A percentile compares a stretch with the other conserved stretches of the same genome.
phyloP scores from a whole-genome alignment of 2,797 vertebrate species.

The Chiloscyllium punctatum region DNA sequence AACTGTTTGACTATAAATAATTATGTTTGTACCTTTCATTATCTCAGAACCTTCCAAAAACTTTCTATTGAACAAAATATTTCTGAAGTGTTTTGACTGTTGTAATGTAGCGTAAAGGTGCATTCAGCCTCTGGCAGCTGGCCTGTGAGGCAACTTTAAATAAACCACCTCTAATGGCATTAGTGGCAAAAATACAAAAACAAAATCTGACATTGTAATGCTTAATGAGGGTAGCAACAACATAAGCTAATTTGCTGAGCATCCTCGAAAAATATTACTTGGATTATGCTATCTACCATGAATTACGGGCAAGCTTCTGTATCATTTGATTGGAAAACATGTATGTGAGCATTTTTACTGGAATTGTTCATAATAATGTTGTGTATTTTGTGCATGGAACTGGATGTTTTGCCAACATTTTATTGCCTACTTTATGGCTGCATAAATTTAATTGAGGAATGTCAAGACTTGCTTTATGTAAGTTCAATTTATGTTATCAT shows the following conservation, averaged over 20 bases:
- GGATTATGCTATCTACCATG: background rate
- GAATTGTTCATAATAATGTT: background rate
- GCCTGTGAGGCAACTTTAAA: background rate
- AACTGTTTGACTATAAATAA: background rate
- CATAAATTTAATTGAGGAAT: conserved; percentile 6
- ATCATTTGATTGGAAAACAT: background rate
- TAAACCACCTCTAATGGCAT: background rate
- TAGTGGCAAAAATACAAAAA: background rate
- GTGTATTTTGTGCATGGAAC: background rate
- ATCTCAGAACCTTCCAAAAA: background rate
- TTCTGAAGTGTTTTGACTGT: background rate
- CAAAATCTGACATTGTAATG: background rate
- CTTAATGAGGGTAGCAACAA: background rate
- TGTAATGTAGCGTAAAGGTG: background rate
- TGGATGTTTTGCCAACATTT: background rate
- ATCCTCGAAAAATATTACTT: background rate
- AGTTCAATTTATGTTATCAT: background rate
- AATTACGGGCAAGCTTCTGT: background rate
- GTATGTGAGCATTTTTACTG: background rate
- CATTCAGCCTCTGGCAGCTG: background rate
- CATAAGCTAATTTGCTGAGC: background rate
- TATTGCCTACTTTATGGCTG: background rate
- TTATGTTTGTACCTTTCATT: background rate
- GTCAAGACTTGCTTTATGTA: background rate
- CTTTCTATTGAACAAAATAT: background rate